Evolutionary conservation across 2,888 invertebrate species (phyloP).

Genomic region (Polydrusus pterygomalis): DNA sequence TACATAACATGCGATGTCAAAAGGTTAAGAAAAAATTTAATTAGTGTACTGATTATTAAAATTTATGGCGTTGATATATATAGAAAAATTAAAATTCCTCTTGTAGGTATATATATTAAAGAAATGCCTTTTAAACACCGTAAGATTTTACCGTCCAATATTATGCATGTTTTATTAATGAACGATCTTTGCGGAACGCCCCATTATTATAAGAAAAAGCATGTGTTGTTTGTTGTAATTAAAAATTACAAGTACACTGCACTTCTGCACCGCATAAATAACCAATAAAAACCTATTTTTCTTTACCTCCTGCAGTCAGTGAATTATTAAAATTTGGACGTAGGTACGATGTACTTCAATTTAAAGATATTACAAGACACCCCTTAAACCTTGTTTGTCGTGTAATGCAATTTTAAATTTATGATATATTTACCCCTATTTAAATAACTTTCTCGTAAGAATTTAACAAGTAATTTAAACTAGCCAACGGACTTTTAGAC

Average conservation of each 20-base stretch:
- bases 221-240: background rate
- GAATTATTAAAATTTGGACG: too few species aligned
- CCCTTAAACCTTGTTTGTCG: too few species aligned
- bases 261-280: too few species aligned
- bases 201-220: background rate
- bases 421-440: too few species aligned
- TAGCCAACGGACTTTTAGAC: too few species aligned
- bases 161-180: background rate
- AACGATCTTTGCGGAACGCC: slow-evolving; percentile 2
- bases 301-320: too few species aligned
- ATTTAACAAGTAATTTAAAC: too few species aligned
- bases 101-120: background rate
- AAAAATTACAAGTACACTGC: background rate
- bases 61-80: background rate
- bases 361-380: too few species aligned
- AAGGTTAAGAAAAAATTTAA: slow-evolving; percentile 15
- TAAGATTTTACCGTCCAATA: background rate
- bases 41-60: background rate
- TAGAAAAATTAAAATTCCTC: background rate
- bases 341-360: too few species aligned
- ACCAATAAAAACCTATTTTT: too few species aligned
- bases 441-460: too few species aligned
- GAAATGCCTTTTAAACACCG: background rate
- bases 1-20: background rate
- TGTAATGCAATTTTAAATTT: too few species aligned